These are phyloP conservation scores for Drosophila gaucha DNA, from an alignment of 2,888 invertebrate genomes.

Conservation along the genomic window DNA sequence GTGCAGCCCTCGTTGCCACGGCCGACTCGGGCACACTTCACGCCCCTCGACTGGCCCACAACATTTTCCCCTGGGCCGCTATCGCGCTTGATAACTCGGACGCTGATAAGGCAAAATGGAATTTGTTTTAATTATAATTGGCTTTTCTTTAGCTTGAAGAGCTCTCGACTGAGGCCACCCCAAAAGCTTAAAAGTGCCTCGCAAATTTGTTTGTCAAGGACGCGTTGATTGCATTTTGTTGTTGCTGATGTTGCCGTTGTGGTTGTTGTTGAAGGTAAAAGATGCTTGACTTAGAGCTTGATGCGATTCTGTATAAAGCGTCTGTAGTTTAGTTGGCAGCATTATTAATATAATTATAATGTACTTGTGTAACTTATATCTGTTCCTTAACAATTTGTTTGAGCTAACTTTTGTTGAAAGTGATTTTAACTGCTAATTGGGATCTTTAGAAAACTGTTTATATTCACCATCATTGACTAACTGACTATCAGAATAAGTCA, in stretches of 20 bases:
- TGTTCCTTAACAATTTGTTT: neutral
- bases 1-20: conserved; percentile 14
- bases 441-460: no score
- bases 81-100: conserved; percentile 37
- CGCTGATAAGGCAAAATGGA: conserved; percentile 55
- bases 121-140: conserved; percentile 69
- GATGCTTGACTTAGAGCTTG: conserved; percentile 6
- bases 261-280: conserved; percentile 11
- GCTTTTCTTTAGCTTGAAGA: conserved; percentile 41
- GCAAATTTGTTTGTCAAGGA: conserved; percentile 42
- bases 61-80: conserved; percentile 17
- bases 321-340: neutral
- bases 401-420: neutral
- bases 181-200: conserved; percentile 24
- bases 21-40: neutral
- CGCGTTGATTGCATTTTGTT: conserved; percentile 40
- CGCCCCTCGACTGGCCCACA: conserved; percentile 3
- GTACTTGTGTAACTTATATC: neutral
- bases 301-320: neutral
- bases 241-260: neutral
- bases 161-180: conserved; percentile 11
- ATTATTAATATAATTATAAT: conserved; percentile 6
- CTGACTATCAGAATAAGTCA: no score
- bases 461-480: no score
- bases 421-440: no score